A percentile compares a stretch with the other conserved stretches of the same genome.
These are phyloP conservation scores for Anguilla japonica DNA, from an alignment of 2,113 vertebrate species.

Conservation along the genomic window DNA sequence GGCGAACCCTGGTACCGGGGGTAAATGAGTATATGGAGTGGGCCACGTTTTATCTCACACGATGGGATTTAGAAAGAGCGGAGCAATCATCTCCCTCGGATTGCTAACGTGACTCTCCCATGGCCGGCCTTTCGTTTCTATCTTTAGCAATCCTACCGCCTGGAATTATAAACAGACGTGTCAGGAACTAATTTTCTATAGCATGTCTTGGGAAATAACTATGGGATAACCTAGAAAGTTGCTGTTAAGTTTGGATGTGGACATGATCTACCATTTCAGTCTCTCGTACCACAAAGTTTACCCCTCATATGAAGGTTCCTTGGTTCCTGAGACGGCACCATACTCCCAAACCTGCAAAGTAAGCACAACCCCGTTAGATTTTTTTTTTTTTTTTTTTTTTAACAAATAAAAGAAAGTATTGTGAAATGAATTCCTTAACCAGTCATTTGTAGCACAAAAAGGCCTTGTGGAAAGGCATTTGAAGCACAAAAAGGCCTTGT, in stretches of 20 bases:
- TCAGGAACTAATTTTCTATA: not conserved
- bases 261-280: not conserved
- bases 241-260: not conserved
- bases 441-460: too few species aligned
- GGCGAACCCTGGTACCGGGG: not conserved
- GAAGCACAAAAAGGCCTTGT: too few species aligned
- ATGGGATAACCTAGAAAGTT: not conserved
- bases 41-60: constrained; percentile 6
- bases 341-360: too few species aligned
- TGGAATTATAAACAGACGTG: not conserved
- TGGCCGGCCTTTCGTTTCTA: not conserved
- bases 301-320: too few species aligned
- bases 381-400: too few species aligned
- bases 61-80: not conserved
- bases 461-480: too few species aligned
- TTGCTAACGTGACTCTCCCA: not conserved
- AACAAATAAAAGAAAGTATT: too few species aligned
- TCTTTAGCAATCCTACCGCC: not conserved
- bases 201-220: not conserved
- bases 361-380: too few species aligned
- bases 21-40: constrained; percentile 14
- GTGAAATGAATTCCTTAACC: too few species aligned
- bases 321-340: too few species aligned
- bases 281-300: too few species aligned
- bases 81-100: not conserved